phyloP scores from a whole-genome alignment of 2,888 invertebrate species.

The Drosophila maculinotata region DNA sequence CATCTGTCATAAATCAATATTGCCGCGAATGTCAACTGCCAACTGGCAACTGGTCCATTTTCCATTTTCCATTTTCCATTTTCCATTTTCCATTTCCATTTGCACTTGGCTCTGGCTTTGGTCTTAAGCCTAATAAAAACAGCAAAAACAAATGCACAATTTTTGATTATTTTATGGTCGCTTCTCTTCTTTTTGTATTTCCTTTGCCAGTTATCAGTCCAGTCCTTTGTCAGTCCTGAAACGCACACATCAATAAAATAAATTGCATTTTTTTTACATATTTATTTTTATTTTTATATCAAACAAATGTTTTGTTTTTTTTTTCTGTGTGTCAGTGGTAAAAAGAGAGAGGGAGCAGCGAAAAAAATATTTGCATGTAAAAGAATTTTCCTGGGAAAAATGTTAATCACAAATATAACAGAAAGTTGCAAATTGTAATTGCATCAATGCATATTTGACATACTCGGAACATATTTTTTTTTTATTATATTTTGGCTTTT shows the following conservation, averaged over 20 bases:
- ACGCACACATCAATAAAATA: slow-evolving; percentile 61
- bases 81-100: slow-evolving; percentile 21
- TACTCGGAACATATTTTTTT: slow-evolving; percentile 23
- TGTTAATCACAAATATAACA: slow-evolving; percentile 19
- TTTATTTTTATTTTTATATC: slow-evolving; percentile 8
- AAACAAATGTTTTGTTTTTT: slow-evolving; percentile 1
- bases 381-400: slow-evolving; percentile 30
- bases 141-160: slow-evolving; percentile 16
- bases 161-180: slow-evolving; percentile 56
- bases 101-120: slow-evolving; percentile 13
- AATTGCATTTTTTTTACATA: slow-evolving; percentile 46
- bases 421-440: slow-evolving; percentile 37
- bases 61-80: neutral
- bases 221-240: slow-evolving; percentile 61
- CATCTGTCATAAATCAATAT: slow-evolving; percentile 73
- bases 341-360: slow-evolving; percentile 9
- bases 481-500: slow-evolving; percentile 31
- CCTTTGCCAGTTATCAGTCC: slow-evolving; percentile 59
- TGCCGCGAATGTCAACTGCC: slow-evolving; percentile 3
- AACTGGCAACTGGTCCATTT: slow-evolving; percentile 16
- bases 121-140: slow-evolving; percentile 8
- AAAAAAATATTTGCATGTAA: slow-evolving; percentile 53
- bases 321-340: slow-evolving; percentile 13
- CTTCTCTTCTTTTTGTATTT: slow-evolving; percentile 38
- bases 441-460: slow-evolving; percentile 16